Evolutionary conservation across 1,140 invertebrate genomes (phyloP).

Genomic region (Drosophila sp.): DNA sequence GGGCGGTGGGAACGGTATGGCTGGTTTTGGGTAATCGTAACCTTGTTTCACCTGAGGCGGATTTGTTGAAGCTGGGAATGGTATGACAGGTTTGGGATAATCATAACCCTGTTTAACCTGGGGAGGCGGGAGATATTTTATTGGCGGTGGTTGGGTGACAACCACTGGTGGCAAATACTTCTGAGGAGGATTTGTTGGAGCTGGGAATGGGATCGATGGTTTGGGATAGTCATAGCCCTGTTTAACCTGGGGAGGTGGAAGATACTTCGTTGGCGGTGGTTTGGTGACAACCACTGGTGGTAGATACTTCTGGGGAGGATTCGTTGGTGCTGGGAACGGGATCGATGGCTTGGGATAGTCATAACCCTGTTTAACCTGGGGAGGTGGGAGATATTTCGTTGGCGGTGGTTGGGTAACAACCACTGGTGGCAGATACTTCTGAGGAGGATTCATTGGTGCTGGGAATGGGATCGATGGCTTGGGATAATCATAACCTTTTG

Average conservation of each 20-base stretch:
- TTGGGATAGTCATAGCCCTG: conserved; percentile 60
- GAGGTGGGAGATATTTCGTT: conserved; percentile 29
- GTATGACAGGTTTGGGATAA: conserved; percentile 59
- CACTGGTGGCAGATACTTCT: conserved; percentile 52
- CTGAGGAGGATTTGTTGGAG: conserved; percentile 35
- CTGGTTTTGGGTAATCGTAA: conserved; percentile 58
- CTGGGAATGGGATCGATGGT: conserved; percentile 53
- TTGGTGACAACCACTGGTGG: conserved; percentile 29
- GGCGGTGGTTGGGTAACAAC: conserved; percentile 9
- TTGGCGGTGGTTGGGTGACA: neutral
- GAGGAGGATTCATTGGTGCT: conserved; percentile 44
- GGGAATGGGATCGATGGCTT: conserved; percentile 60
- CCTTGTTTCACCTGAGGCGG: conserved; percentile 39
- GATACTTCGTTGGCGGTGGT: conserved; percentile 44
- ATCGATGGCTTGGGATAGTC: conserved; percentile 63
- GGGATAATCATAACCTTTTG: conserved; percentile 55
- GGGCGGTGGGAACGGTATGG: conserved; percentile 53
- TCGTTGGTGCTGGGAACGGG: conserved; percentile 49
- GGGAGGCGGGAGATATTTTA: too few relatives aligned
- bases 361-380: conserved; percentile 40
- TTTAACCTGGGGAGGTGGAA: conserved; percentile 53
- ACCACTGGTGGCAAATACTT: conserved; percentile 42
- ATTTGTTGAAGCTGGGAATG: conserved; percentile 42
- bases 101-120: neutral
- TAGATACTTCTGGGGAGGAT: conserved; percentile 50